Evolutionary conservation across 2,113 vertebrate species (phyloP).

Genomic region (Pholis gunnellus): DNA sequence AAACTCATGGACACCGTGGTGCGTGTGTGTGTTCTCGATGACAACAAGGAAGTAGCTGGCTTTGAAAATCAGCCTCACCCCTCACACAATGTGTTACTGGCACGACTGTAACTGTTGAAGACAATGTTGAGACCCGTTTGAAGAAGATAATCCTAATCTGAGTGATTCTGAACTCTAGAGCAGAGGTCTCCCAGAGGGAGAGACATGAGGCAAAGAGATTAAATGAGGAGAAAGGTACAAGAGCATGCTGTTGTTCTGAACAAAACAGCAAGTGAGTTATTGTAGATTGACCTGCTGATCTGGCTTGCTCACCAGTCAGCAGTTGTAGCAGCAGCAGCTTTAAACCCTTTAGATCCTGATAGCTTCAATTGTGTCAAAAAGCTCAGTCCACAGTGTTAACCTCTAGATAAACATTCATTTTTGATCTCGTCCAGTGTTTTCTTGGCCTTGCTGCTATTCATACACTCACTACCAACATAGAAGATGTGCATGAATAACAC

Average conservation of each 20-base stretch:
- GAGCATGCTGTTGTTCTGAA: neutral
- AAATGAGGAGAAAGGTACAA: neutral
- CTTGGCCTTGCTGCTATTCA: neutral
- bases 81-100: too few species aligned
- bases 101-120: too few species aligned
- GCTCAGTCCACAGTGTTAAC: neutral
- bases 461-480: neutral
- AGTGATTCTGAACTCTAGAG: too few species aligned
- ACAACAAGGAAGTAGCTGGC: neutral
- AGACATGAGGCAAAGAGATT: too few species aligned
- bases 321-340: neutral
- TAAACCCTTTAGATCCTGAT: neutral
- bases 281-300: neutral
- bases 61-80: too few species aligned
- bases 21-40: neutral
- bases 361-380: neutral
- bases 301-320: neutral
- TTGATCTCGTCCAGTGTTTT: neutral
- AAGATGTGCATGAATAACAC: neutral
- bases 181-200: too few species aligned
- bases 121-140: too few species aligned
- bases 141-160: too few species aligned
- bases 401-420: neutral
- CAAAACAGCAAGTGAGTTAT: neutral
- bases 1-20: constrained; percentile 25